Evolutionary conservation across 2,888 invertebrate genomes (phyloP).

Genomic region (Arctia plantaginis): DNA sequence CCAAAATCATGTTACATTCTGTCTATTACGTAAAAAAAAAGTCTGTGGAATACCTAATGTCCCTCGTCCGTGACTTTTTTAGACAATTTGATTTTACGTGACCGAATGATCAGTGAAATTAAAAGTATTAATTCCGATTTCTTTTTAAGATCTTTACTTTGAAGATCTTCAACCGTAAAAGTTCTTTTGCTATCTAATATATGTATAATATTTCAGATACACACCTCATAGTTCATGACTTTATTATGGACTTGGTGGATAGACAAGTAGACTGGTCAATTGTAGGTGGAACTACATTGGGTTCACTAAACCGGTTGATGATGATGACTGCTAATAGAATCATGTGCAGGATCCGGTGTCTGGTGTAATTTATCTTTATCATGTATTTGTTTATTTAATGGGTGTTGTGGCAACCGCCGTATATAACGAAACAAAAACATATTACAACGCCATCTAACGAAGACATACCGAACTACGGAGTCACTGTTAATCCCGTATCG

Average conservation of each 20-base stretch:
- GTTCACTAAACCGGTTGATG: background rate
- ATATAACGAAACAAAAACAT: too few relatives aligned
- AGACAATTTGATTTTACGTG: conserved; percentile 41
- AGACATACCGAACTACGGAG: too few relatives aligned
- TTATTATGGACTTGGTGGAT: too few relatives aligned
- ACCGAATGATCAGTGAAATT: conserved; percentile 42
- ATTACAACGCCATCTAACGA: too few relatives aligned
- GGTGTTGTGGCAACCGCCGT: too few relatives aligned
- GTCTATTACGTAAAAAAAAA: conserved; percentile 41
- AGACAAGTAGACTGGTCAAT: background rate
- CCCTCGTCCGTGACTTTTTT: conserved; percentile 40
- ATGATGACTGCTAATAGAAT: too few relatives aligned
- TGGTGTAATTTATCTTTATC: too few relatives aligned
- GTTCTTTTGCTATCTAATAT: background rate
- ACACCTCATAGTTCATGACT: too few relatives aligned
- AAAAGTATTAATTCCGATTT: conserved; percentile 45
- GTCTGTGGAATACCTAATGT: conserved; percentile 41
- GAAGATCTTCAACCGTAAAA: background rate
- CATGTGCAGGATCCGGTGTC: too few relatives aligned
- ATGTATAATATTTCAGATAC: background rate
- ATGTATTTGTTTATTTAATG: too few relatives aligned
- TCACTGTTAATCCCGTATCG: too few relatives aligned
- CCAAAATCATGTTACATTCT: conserved; percentile 22
- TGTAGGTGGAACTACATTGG: background rate
- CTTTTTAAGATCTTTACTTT: conserved; percentile 4